A percentile compares a stretch with the other conserved stretches of the same genome.
Conservation (phyloP, 2,888 invertebrate species). For the Folsomia manolachei region DNA sequence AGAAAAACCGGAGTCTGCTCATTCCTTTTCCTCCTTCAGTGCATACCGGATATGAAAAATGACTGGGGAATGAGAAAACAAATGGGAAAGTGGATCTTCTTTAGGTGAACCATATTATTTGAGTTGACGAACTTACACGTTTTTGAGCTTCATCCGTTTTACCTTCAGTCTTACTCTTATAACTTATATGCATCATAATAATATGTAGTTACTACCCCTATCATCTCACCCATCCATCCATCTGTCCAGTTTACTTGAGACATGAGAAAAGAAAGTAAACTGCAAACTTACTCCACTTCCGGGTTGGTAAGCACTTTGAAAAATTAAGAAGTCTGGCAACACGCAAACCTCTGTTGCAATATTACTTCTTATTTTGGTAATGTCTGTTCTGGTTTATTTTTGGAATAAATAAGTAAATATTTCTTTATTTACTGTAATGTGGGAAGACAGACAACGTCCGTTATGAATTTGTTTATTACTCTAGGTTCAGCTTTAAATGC, state of each 20-base stretch:
- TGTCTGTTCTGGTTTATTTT: neutral
- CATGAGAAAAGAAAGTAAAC: neutral
- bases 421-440: neutral
- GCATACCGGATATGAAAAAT: conserved; percentile 46
- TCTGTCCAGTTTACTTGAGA: neutral
- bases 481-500: too few relatives aligned
- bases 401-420: neutral
- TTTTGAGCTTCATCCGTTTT: neutral
- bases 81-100: neutral
- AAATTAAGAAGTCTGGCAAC: conserved; percentile 45
- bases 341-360: conserved; percentile 29
- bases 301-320: conserved; percentile 34
- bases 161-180: neutral
- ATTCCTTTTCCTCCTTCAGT: conserved; percentile 7
- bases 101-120: neutral
- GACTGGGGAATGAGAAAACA: conserved; percentile 25
- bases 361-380: neutral
- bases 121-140: neutral
- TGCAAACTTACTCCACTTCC: conserved; percentile 1
- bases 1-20: too few relatives aligned
- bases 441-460: neutral
- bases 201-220: neutral
- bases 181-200: neutral
- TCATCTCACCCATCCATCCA: neutral
- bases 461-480: neutral